These are phyloP conservation scores for Bergia puertoricense DNA, from an alignment of 92 coral and sea anemone genomes.

Conservation along the genomic window DNA sequence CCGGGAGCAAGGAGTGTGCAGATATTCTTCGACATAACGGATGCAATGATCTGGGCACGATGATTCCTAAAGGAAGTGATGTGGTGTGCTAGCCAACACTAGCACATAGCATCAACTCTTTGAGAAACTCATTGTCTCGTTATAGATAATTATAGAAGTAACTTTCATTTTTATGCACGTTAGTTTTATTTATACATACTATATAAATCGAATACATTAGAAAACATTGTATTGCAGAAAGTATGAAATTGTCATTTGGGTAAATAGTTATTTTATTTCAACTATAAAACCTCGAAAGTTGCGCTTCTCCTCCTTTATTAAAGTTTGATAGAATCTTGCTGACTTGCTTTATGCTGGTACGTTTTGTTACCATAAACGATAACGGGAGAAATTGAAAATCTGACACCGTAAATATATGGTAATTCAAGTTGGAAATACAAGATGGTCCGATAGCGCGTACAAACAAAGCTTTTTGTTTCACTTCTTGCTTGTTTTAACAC, in stretches of 20 bases:
- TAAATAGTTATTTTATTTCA: not conserved
- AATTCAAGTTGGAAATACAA: no score
- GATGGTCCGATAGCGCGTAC: no score
- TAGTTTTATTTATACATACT: constrained; percentile 25
- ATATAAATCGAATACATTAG: not conserved
- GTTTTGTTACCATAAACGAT: no score
- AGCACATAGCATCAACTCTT: not conserved
- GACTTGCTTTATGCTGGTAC: not conserved
- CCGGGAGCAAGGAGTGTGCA: constrained; percentile 95
- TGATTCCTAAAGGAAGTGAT: constrained; percentile 78
- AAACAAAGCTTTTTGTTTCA: not conserved
- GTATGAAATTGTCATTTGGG: not conserved
- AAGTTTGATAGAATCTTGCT: no score
- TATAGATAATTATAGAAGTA: not conserved
- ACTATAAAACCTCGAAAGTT: not conserved
- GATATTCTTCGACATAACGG: constrained; percentile 92
- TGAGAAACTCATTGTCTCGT: not conserved
- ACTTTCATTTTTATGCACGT: constrained; percentile 17
- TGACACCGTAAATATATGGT: no score
- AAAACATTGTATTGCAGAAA: not conserved
- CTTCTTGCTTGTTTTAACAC: not conserved
- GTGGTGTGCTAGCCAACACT: constrained; percentile 53
- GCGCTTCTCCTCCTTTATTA: not conserved
- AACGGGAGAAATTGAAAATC: no score
- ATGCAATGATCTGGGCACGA: constrained; percentile 85